Conservation (phyloP, 1,140 invertebrate genomes). For the Coelopa frigida region DNA sequence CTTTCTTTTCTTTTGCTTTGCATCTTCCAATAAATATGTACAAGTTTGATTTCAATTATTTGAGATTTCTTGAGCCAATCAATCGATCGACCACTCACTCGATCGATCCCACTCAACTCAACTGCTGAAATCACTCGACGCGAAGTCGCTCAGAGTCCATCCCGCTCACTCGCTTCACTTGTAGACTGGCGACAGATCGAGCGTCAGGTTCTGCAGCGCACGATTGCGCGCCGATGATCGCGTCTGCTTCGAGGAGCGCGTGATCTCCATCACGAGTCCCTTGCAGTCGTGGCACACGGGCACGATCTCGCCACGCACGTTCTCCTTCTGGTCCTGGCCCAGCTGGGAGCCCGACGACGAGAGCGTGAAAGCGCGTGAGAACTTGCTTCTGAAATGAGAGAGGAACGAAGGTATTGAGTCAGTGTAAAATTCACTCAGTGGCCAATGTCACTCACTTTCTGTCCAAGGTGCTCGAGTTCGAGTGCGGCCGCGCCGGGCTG, state of each 20-base stretch:
- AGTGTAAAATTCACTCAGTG: neutral
- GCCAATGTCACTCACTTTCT: slow-evolving; percentile 43
- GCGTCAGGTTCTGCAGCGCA: slow-evolving; percentile 68
- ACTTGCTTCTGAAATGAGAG: slow-evolving; percentile 38
- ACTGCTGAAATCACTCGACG: no score
- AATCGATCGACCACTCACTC: no score
- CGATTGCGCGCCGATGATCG: slow-evolving; percentile 71
- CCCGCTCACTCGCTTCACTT: slow-evolving; percentile 33
- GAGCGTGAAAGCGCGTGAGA: slow-evolving; percentile 46
- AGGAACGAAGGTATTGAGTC: neutral
- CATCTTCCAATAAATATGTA: no score
- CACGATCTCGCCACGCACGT: slow-evolving; percentile 71
- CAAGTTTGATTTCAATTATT: no score
- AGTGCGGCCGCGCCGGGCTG: slow-evolving; percentile 42
- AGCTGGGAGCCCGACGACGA: slow-evolving; percentile 45
- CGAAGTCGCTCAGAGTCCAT: no score
- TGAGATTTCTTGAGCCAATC: no score
- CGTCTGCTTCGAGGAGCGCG: slow-evolving; percentile 72
- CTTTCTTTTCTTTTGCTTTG: no score
- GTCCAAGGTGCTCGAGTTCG: slow-evolving; percentile 47
- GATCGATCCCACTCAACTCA: no score
- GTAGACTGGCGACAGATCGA: slow-evolving; percentile 74
- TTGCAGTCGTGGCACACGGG: slow-evolving; percentile 91
- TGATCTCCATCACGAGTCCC: slow-evolving; percentile 87
- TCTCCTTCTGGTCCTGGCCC: slow-evolving; percentile 49